Evolutionary conservation across 1,140 invertebrate genomes (phyloP).

Genomic region (Panulirus ornatus): DNA sequence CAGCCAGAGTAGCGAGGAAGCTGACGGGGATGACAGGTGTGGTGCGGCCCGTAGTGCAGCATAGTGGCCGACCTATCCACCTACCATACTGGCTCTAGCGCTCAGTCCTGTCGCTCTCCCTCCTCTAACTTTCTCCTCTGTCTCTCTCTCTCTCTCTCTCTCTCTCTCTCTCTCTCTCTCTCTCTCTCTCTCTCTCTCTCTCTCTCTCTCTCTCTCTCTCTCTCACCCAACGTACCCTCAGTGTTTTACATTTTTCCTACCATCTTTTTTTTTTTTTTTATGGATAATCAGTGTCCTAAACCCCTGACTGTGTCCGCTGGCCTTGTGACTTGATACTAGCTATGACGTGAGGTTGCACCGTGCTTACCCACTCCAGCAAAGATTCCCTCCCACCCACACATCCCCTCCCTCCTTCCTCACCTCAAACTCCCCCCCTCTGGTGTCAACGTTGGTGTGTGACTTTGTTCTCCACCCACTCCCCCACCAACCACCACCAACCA

Average conservation of each 20-base stretch:
- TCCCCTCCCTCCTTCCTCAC: too few species aligned
- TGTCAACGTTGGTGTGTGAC: too few species aligned
- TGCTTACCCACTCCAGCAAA: slow-evolving; percentile 55
- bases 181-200: not conserved
- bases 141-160: slow-evolving; percentile 56
- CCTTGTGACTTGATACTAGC: slow-evolving; percentile 67
- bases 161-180: slow-evolving; percentile 55
- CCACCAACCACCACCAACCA: too few species aligned
- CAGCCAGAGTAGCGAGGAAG: slow-evolving; percentile 94
- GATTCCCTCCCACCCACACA: slow-evolving; percentile 35
- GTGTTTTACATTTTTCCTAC: not conserved
- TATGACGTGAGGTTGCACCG: slow-evolving; percentile 63
- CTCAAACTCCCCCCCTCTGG: not conserved
- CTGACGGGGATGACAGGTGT: slow-evolving; percentile 84
- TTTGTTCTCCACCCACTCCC: too few species aligned
- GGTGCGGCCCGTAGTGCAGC: slow-evolving; percentile 78
- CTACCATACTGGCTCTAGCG: slow-evolving; percentile 34
- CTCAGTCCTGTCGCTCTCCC: slow-evolving; percentile 12
- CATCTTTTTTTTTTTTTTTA: slow-evolving; percentile 9
- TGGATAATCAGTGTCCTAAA: slow-evolving; percentile 61
- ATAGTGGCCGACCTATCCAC: slow-evolving; percentile 50
- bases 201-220: not conserved
- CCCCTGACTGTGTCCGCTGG: slow-evolving; percentile 60
- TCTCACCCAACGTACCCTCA: slow-evolving; percentile 4
- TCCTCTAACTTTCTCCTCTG: slow-evolving; percentile 14